Base-by-base conservation (phyloP, 1,140 invertebrate genomes). In the Platorchestia sp. region DNA sequence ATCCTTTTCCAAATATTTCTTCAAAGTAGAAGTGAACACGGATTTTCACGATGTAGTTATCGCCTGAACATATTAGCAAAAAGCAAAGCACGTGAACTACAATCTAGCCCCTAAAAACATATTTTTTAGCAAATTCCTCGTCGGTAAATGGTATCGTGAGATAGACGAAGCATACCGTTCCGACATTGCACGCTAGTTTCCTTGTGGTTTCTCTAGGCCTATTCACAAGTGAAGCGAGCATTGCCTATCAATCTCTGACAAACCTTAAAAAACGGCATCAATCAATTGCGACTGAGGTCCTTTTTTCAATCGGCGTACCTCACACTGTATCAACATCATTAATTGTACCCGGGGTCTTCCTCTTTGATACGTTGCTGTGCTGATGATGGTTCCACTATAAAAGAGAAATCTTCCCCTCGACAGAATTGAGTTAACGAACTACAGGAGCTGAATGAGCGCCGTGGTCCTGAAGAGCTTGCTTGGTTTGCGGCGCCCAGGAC, bases 231-330 rank as follows among this genome's bases (percentile, higher is more conserved):
- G 45, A 44, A 5, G 45, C 43, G 44, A 93, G 91, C 45, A 93
- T 93, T 93, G 91, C 91, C 91, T 45, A 93, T 93, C 91, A 93
- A 93, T 93, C 91, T 93, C 91, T 93, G 91, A 93, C 91, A 93
- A 93, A 93, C 44, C 3, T 93, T 93, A 93, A 93, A 93, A 93
- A 93, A 93, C 91, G 91, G 45, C 91, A 47, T 93, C 91, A 93
- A 93, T 93, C 91, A 93, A 93, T 93, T 45, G 43, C 91, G 91
- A 44, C 45, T 40, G 43, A 93, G 91, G 43, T 47, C 44, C 47
- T 93, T 93, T 36, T 93, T 93, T 93, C 44, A 93, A 93, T 47
- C 45, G 43, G 41, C 91, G 43, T 45, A 93, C 43, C 91, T 45
- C 91, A 10, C 91, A 93, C 43, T 93, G 91, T 93, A 93, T 93